Conservation (phyloP, 2,797 vertebrate species). For the Epinephelus malabaricus region DNA sequence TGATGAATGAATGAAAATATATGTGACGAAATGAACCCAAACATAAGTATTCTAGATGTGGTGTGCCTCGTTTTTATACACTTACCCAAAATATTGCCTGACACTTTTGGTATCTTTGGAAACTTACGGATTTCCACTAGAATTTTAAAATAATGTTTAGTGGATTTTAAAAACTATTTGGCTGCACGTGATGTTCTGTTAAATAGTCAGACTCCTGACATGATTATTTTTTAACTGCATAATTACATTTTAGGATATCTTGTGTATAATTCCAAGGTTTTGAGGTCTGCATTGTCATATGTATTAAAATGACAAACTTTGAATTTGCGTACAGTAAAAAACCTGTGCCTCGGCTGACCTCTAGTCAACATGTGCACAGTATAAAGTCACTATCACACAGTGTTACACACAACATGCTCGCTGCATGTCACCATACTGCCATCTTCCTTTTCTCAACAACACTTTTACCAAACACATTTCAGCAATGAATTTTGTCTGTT, state of each 20-base stretch:
- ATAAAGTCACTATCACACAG: not conserved
- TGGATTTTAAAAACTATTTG: not conserved
- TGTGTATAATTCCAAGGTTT: not conserved
- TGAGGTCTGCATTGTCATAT: not conserved
- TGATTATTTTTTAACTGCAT: not conserved
- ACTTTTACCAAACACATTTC: not conserved
- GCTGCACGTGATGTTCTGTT: not conserved
- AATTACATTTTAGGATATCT: not conserved
- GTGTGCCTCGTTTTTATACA: not conserved
- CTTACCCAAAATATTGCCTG: no score
- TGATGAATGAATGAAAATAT: not conserved
- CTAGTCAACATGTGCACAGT: not conserved
- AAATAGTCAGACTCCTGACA: not conserved
- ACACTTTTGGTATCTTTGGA: not conserved
- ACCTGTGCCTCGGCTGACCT: no score
- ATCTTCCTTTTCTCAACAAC: constrained; percentile 26
- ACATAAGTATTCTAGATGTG: not conserved
- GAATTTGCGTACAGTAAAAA: not conserved
- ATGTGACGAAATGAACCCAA: not conserved
- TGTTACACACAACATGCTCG: not conserved
- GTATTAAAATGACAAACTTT: not conserved
- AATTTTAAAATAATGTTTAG: not conserved
- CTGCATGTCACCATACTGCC: constrained; percentile 19
- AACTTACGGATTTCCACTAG: not conserved
- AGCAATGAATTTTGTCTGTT: not conserved